Conservation (phyloP, 2,888 invertebrate genomes). For the Poecilus cupreus region DNA sequence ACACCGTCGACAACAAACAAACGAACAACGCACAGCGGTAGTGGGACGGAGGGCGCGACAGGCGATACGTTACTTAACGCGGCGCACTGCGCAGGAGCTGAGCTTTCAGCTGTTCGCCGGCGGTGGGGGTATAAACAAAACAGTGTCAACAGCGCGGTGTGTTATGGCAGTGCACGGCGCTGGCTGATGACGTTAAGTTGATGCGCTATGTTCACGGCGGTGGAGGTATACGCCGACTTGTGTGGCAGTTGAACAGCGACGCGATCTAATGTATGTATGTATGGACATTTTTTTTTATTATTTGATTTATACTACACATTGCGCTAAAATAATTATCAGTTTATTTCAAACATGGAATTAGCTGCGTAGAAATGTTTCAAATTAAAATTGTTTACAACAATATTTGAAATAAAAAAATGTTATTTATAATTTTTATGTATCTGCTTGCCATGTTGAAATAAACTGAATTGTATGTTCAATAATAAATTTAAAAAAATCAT, state of each 20-base stretch:
- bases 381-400: no score
- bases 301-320: no score
- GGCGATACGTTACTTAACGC: neutral
- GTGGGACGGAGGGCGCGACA: no score
- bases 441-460: no score
- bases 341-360: no score
- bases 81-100: neutral
- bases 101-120: conserved; percentile 20
- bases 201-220: neutral
- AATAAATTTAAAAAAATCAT: no score
- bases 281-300: neutral
- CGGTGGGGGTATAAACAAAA: conserved; percentile 38
- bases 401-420: no score
- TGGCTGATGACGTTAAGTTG: conserved; percentile 21
- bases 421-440: no score
- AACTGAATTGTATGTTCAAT: no score
- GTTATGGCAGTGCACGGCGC: conserved; percentile 14
- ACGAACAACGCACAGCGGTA: no score
- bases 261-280: neutral
- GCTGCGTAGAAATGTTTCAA: no score
- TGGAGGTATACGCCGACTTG: neutral
- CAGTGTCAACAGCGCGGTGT: conserved; percentile 36
- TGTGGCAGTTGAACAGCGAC: neutral
- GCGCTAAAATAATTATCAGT: no score
- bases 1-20: neutral